These are phyloP conservation scores for Odontothrips loti DNA, from an alignment of 2,888 invertebrate genomes.

Conservation along the genomic window DNA sequence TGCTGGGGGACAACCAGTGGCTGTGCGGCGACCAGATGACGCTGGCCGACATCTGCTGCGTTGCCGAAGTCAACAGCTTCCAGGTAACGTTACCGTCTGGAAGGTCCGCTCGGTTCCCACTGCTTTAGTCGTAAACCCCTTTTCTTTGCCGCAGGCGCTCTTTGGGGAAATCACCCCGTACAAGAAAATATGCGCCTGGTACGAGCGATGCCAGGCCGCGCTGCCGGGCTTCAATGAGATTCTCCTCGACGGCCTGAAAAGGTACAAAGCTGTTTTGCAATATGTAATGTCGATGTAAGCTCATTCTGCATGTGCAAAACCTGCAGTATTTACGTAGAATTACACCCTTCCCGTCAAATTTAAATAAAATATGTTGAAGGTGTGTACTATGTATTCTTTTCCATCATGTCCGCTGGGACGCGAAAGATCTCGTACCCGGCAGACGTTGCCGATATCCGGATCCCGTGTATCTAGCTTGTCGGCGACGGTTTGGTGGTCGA, in stretches of 20 bases:
- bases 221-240: neutral
- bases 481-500: constrained; percentile 61
- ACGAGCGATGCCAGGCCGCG: neutral
- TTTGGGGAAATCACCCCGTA: neutral
- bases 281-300: neutral
- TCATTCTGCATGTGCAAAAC: too few species aligned
- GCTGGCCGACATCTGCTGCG: neutral
- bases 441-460: constrained; percentile 86
- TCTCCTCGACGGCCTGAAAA: neutral
- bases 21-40: neutral
- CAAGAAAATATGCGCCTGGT: neutral
- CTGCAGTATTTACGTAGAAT: too few species aligned
- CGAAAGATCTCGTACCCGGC: constrained; percentile 57
- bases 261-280: neutral
- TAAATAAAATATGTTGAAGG: too few species aligned
- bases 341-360: too few species aligned
- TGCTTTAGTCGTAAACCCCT: too few species aligned
- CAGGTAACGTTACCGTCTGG: neutral
- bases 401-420: too few species aligned
- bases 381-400: too few species aligned
- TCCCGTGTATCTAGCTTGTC: constrained; percentile 72
- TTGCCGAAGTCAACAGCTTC: neutral
- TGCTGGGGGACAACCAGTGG: neutral
- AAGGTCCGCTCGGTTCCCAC: too few species aligned
- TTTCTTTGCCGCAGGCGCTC: too few species aligned